A percentile compares a stretch with the other conserved stretches of the same genome.
These are phyloP conservation scores for Poecilus cupreus DNA, from an alignment of 2,888 invertebrate species.

Conservation along the genomic window DNA sequence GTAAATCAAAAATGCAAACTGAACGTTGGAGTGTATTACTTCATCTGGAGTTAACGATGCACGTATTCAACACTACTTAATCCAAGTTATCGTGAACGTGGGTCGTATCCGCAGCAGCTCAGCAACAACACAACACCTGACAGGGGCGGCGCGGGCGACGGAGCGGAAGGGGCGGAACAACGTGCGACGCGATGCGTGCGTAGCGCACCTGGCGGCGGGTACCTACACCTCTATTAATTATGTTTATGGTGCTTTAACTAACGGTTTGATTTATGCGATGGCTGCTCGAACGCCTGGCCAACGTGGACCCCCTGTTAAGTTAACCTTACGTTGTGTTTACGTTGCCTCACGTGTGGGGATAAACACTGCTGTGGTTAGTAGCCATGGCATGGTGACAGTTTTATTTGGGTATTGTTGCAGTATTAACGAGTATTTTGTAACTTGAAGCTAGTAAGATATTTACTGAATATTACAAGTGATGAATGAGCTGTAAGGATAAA, in stretches of 20 bases:
- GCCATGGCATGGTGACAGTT: constrained; percentile 20
- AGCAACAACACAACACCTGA: not conserved
- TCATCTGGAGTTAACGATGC: not conserved
- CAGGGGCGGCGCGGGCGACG: not conserved
- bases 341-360: constrained; percentile 4
- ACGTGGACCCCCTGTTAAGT: constrained; percentile 35
- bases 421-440: constrained; percentile 32
- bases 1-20: not conserved
- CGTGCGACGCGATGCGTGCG: constrained; percentile 50
- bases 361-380: constrained; percentile 9
- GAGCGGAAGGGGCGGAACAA: not conserved
- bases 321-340: constrained; percentile 37
- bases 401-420: constrained; percentile 23
- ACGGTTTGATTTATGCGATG: constrained; percentile 53
- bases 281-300: constrained; percentile 11
- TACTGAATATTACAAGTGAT: not conserved
- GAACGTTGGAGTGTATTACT: not conserved
- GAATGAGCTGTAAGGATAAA: not conserved
- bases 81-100: constrained; percentile 19
- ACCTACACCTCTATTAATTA: constrained; percentile 59
- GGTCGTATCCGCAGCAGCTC: not conserved
- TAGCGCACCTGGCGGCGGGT: constrained; percentile 56
- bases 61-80: not conserved
- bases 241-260: constrained; percentile 58
- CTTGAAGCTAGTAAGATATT: constrained; percentile 5